Evolutionary conservation across 2,888 invertebrate genomes (phyloP), one percentile per base, ranked within the genome.

Genomic region (Clusia tigrina): DNA sequence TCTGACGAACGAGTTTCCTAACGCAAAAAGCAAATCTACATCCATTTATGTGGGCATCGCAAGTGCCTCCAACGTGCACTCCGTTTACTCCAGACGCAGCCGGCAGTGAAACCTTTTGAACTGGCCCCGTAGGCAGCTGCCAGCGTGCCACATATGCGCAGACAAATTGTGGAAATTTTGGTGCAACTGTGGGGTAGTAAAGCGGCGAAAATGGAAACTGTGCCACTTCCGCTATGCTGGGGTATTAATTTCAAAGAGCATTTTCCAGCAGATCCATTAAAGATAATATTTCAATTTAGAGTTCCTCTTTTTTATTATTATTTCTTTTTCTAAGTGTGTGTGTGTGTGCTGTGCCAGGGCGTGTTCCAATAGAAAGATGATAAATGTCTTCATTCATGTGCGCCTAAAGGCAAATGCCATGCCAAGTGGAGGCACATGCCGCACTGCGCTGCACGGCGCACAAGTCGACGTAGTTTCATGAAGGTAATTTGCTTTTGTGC

Each of bases 321-420:
- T 32, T 32, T 32, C 6, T 32, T 32, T 32, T 32, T 32, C 6
- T 32, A 9, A 9, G 6, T 32, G 32, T 32, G 12, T 32, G 6
- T 32, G 32, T 32, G 12, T 32, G 6, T 32, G 6, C 12, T 32
- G 6, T 32, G 32, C 6, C 32, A 32, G 6, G 6, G 6, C 32
- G 12, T 32, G 12, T 32, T 6, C 32, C 32, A 12, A 32, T 32
- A 32, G 12, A 32, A 32, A 42, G n/a, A 42, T 42, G 42, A 42
- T 42, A 42, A 42, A 42, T 42, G 42, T 42, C 42, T 42, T 42
- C 42, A 42, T 42, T 42, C 42, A 42, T 42, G 42, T 42, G 42
- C 42, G 42, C 3, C n/a, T 32, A 12, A 5, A 9, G 6, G 32
- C 5, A 12, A 32, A 17, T 42, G n/a, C 42, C n/a, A n/a, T n/a